A percentile compares a stretch with the other conserved stretches of the same genome.
phyloP scores from a whole-genome alignment of 2,113 vertebrate species.

The Trochalopteron elliotii region DNA sequence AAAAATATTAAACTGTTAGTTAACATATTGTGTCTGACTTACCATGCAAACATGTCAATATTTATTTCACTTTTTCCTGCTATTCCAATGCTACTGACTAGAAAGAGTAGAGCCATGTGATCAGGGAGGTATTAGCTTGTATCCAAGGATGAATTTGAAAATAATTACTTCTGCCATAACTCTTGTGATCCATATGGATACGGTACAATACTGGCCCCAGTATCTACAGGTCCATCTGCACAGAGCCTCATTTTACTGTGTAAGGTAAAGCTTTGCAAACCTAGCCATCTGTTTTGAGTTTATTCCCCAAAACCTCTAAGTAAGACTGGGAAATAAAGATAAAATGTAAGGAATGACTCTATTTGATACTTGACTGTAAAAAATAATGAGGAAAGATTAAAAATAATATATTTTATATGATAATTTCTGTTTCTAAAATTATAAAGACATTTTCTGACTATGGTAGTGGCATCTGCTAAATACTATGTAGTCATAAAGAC shows the following conservation, averaged over 20 bases:
- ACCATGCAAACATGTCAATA: not conserved
- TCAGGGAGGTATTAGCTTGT: conserved; percentile 5
- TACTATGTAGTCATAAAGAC: not conserved
- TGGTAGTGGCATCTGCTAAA: not conserved
- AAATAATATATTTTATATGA: not conserved
- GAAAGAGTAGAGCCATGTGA: not conserved
- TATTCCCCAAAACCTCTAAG: conserved; percentile 18
- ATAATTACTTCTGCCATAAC: conserved; percentile 56
- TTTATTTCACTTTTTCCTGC: not conserved
- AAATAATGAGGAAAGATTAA: not conserved
- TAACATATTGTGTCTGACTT: not conserved
- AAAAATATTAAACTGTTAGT: not conserved
- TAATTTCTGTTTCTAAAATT: not conserved
- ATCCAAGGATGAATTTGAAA: conserved; percentile 42
- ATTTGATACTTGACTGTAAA: not conserved
- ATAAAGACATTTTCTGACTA: not conserved
- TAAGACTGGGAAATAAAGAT: conserved; percentile 19
- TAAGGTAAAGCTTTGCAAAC: conserved; percentile 66
- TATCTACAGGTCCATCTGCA: conserved; percentile 70
- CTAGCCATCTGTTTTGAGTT: conserved; percentile 64
- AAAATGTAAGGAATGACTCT: not conserved
- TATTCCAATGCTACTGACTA: not conserved
- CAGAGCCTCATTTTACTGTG: conserved; percentile 40
- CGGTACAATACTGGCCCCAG: conserved; percentile 61
- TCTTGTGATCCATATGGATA: conserved; percentile 66